These are phyloP conservation scores for Chironomus tepperi DNA, from an alignment of 1,140 invertebrate species.

Conservation along the genomic window DNA sequence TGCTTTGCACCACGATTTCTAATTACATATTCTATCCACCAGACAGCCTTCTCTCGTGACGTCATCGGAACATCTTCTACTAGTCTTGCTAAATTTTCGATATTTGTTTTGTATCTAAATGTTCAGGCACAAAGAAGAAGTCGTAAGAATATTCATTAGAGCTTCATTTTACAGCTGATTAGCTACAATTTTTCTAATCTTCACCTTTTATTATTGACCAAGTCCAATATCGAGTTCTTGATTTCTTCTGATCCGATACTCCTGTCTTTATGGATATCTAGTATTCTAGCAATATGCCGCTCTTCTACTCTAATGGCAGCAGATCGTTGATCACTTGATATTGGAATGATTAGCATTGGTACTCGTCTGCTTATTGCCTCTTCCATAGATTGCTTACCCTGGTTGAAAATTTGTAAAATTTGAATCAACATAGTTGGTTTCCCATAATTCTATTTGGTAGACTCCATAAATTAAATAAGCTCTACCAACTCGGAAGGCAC, in stretches of 20 bases:
- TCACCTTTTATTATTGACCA: no score
- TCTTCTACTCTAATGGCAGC: not conserved
- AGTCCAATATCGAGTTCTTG: no score
- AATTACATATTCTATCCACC: not conserved
- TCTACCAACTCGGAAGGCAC: no score
- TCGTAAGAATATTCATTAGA: not conserved
- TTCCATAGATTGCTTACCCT: constrained; percentile 47
- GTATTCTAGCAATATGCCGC: not conserved
- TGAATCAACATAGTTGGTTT: no score
- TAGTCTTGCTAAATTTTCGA: not conserved
- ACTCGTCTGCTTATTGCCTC: constrained; percentile 47
- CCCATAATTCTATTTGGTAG: no score
- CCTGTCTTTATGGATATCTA: not conserved
- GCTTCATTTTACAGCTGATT: not conserved
- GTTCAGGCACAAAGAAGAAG: no score
- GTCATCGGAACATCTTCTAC: not conserved
- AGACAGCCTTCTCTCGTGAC: not conserved
- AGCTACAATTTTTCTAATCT: not conserved
- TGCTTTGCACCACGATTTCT: not conserved
- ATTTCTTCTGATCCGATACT: no score
- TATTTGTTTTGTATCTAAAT: not conserved
- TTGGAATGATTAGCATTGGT: constrained; percentile 45
- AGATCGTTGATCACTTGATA: constrained; percentile 34
- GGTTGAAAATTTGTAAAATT: no score
- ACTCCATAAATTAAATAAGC: no score